Evolutionary conservation across 2,888 invertebrate species (phyloP).

Genomic region (Vesta saturnalis): DNA sequence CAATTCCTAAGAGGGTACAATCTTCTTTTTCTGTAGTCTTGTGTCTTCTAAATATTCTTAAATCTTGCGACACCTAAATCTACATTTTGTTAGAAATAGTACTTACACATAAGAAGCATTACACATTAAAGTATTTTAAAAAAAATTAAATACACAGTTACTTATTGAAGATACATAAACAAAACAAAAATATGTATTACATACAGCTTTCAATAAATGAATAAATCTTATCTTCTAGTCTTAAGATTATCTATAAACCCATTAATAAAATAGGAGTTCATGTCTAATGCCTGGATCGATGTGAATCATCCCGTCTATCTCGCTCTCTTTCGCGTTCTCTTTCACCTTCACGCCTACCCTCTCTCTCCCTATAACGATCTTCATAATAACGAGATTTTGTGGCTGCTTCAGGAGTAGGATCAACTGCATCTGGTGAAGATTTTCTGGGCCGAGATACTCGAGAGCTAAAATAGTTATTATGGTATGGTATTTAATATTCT

Average conservation of each 20-base stretch:
- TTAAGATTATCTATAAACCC: background rate
- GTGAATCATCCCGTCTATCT: conserved; percentile 75
- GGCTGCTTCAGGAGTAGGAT: conserved; percentile 60
- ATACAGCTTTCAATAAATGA: background rate
- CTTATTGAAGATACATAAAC: conserved; percentile 1
- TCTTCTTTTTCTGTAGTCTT: conserved; percentile 13
- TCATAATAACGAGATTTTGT: conserved; percentile 82
- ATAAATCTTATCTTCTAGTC: background rate
- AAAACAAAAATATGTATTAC: conserved; percentile 9
- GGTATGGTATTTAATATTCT: background rate
- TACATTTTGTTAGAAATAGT: background rate
- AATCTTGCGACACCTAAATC: background rate
- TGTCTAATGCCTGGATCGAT: conserved; percentile 74
- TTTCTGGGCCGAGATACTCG: conserved; percentile 65
- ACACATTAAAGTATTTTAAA: conserved; percentile 14
- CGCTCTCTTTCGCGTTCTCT: conserved; percentile 72
- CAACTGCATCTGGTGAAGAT: conserved; percentile 69
- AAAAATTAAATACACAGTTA: background rate
- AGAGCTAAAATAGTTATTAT: conserved; percentile 36
- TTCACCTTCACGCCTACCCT: conserved; percentile 68
- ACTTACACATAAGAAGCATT: conserved; percentile 7
- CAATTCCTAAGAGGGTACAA: background rate
- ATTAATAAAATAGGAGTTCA: conserved; percentile 4
- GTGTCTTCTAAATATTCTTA: background rate
- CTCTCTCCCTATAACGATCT: conserved; percentile 81